Percentiles rank a stretch among this genome's conserved stretches.
Evolutionary conservation across 2,888 invertebrate species (phyloP).

Genomic region (Acrocyrtus sp.): DNA sequence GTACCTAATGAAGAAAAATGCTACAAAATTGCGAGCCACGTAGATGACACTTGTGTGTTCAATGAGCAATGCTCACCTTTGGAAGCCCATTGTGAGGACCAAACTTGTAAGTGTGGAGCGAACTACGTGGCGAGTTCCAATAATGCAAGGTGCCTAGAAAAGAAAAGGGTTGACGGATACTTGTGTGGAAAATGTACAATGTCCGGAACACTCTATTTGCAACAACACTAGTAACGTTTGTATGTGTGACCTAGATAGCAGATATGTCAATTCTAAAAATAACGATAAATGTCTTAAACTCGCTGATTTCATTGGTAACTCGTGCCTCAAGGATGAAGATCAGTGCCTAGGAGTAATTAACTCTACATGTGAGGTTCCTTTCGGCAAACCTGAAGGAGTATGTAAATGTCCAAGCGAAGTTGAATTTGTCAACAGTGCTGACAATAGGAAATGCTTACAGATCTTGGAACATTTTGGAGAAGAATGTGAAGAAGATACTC

Average conservation of each 20-base stretch:
- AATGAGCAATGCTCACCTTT: slow-evolving; percentile 11
- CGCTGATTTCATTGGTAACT: background rate
- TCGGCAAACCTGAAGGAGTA: background rate
- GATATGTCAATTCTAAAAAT: too few relatives aligned
- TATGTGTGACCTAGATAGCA: background rate
- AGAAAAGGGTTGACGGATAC: too few relatives aligned
- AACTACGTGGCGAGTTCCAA: background rate
- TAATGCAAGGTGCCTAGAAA: background rate
- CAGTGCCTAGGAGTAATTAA: background rate
- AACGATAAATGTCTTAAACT: background rate
- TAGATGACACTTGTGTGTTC: slow-evolving; percentile 17
- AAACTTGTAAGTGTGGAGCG: background rate
- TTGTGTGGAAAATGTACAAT: slow-evolving; percentile 1
- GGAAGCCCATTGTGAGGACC: background rate
- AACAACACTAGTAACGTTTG: too few relatives aligned
- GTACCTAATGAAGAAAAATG: background rate
- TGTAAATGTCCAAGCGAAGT: background rate
- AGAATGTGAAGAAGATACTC: background rate
- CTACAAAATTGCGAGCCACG: background rate
- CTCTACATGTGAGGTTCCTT: background rate
- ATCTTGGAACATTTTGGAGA: background rate
- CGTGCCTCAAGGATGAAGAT: background rate
- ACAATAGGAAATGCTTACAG: background rate
- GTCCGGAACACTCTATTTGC: background rate
- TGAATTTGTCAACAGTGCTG: background rate